Conservation (phyloP, 2,113 vertebrate species). For the Eretmochelys imbricata region DNA sequence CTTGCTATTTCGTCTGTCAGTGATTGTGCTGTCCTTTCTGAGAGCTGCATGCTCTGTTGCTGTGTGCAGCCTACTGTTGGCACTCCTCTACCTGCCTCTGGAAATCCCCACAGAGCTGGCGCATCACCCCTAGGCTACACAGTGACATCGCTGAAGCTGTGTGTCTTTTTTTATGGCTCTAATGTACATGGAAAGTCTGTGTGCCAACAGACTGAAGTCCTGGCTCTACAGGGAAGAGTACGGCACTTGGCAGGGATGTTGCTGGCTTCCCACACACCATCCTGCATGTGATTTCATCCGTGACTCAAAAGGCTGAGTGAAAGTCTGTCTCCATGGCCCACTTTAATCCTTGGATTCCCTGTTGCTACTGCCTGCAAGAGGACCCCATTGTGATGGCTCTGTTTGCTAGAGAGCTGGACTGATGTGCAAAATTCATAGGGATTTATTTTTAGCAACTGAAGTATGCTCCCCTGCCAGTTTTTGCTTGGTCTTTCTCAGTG, state of each 20-base stretch:
- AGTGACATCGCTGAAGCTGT: fast-evolving
- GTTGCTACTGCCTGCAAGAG: fast-evolving
- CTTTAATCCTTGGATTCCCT: fast-evolving
- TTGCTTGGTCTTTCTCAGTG: neutral
- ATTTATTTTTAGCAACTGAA: slow-evolving; percentile 64
- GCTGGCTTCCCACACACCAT: neutral
- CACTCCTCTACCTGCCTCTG: neutral
- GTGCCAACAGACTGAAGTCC: neutral
- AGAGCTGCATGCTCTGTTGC: neutral
- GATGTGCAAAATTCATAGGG: slow-evolving; percentile 8
- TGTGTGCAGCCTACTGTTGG: neutral
- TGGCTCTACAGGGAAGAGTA: neutral
- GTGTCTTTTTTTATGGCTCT: fast-evolving
- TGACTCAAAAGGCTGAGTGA: fast-evolving
- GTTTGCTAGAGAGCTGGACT: neutral
- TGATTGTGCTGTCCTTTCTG: neutral
- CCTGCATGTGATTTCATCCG: neutral
- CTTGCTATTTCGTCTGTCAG: fast-evolving
- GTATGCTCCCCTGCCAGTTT: fast-evolving
- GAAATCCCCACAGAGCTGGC: neutral
- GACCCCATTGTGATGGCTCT: fast-evolving
- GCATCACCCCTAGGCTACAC: fast-evolving
- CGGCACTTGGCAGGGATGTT: neutral
- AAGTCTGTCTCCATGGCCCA: neutral
- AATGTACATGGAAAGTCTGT: neutral